These are phyloP conservation scores for Meles meles DNA, from an alignment of 2,113 vertebrate species.

Conservation along the genomic window DNA sequence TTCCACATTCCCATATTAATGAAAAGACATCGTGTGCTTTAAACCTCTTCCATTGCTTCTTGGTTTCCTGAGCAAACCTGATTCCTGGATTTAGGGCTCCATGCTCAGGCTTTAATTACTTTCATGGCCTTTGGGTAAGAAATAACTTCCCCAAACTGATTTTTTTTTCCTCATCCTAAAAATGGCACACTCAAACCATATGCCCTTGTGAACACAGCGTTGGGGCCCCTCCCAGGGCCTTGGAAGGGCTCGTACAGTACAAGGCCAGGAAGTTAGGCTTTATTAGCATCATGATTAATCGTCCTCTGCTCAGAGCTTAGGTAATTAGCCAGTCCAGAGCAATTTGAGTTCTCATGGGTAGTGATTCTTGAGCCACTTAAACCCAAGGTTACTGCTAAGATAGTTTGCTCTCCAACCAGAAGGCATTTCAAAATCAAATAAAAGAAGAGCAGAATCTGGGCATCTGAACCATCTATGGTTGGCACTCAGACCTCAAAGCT, in stretches of 20 bases:
- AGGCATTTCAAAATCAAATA: background rate
- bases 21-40: background rate
- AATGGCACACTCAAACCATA: background rate
- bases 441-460: background rate
- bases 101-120: background rate
- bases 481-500: background rate
- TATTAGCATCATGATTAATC: background rate
- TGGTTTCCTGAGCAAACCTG: background rate
- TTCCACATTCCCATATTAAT: background rate
- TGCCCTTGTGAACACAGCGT: background rate
- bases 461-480: background rate
- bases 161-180: background rate
- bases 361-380: background rate
- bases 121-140: background rate
- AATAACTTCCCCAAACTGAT: background rate
- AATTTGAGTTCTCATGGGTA: background rate
- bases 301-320: background rate
- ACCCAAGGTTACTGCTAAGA: background rate
- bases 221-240: background rate
- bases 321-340: background rate
- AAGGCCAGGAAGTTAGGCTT: background rate
- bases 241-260: background rate
- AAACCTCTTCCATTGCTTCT: background rate
- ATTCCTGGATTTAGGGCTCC: background rate
- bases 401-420: background rate